Base-by-base conservation (phyloP, 92 coral and sea anemone species). In the Paragorgia papillata region DNA sequence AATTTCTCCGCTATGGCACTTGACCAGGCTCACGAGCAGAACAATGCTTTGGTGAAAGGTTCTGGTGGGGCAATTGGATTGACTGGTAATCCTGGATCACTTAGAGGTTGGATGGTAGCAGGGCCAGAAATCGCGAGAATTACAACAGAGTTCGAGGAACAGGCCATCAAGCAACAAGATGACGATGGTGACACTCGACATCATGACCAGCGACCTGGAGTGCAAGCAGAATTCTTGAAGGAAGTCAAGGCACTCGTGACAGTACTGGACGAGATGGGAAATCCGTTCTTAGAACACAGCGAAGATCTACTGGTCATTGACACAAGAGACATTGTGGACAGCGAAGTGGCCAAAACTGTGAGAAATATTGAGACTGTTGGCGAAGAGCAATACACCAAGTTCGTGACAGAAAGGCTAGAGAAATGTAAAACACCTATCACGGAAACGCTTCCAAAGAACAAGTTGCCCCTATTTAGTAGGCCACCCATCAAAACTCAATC, bases 81-180 rank as follows among this genome's bases (percentile, higher is more conserved):
- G 7, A 84, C 92, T 3, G 80, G 58, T 15, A 88, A 57, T 70
- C 82, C 89, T 1, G 76, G 62, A 24, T 87, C 89, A 1, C 61
- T 88, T 8, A 29, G 67, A 31, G 62, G 91, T 22, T 83, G 85
- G 88, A 88, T 88, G 91, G 70, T 88, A 33, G 81, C 88, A 18
- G 86, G 91, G 14, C 91, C 91, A 0, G 88, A 88, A 33, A 40
- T 69, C 22, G 87, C 88, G 1, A 54, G 88, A 46, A 69, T 88
- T 59, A 60, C 78, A 1, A 57, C 73, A 22, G 91, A 87, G 40
- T 87, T 83, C 80, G 91, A 84, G 74, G 65, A 7, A 30, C 22
- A 29, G 49, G 70, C 24, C 40, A 20, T 63, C 15, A 19, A 2
- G 24, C 7, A 20, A 21, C 10, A 39, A 20, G 65, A 59, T n/a